Evolutionary conservation across 2,888 invertebrate species (phyloP), one percentile per base, ranked within the genome.

Genomic region (Heliconius cydno): DNA sequence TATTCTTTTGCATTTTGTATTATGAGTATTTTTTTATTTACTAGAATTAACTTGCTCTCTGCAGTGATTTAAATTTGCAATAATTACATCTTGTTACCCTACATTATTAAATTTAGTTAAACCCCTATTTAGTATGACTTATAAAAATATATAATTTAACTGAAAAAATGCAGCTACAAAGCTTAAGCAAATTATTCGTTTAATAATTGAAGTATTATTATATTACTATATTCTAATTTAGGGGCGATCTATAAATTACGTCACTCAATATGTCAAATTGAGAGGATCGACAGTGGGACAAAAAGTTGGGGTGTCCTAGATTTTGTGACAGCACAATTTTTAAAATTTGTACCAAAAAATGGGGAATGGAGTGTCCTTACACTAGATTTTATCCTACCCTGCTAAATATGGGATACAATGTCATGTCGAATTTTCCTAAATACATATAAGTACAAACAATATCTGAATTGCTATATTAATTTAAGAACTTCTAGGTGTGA

Each of bases 21-120:
- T 72, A 57, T 34, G 7, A 60, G 15, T 73, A 73, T n/a, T 60
- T 34, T 72, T 41, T 34, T n/a, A 60, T 38, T 34, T 38, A 34
- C 30, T 73, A 60, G n/a, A 60, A n/a, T 7, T 73, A 60, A 73
- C n/a, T 25, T 73, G 60, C 73, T 73, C 73, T 38, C 60, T 60
- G 57, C n/a, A 73, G n/a, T n/a, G 7, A 60, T 34, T 60, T 60
- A 34, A 73, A 73, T 60, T 34, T 25, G 22, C 13, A 25, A 73
- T 28, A 30, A 60, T 57, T 25, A 73, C 57, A 72, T 7, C 15
- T 34, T 34, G 60, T 60, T 57, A 60, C n/a, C 57, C n/a, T 52
- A 60, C 57, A n/a, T 60, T 38, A 52, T 70, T 68, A 68, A 41
- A 63, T n/a, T 63, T 5, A 63, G 25, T n/a, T 63, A 28, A 28